Conservation (phyloP, 2,113 vertebrate genomes). For the Telmatochromis brichardi region DNA sequence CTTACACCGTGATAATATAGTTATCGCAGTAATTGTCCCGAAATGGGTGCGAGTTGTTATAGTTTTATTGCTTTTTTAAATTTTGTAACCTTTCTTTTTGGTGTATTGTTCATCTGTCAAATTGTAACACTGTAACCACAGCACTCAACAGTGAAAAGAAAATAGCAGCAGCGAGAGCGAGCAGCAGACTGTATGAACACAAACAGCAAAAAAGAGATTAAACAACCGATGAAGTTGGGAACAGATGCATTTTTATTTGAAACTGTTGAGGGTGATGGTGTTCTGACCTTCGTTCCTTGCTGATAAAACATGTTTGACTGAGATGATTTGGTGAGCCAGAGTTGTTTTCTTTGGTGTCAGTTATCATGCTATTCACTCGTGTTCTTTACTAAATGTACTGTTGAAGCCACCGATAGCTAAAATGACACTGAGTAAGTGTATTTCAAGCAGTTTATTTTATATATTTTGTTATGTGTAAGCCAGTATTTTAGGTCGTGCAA, state of each 20-base stretch:
- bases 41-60: not conserved
- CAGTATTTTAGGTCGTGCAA: not conserved
- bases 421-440: not conserved
- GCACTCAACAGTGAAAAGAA: not conserved
- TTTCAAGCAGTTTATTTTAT: not conserved
- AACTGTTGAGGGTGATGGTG: not conserved
- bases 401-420: not conserved
- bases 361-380: not conserved
- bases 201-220: not conserved
- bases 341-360: not conserved
- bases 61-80: not conserved
- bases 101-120: not conserved
- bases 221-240: not conserved
- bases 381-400: not conserved
- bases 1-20: not conserved
- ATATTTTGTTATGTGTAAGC: not conserved
- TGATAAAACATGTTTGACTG: not conserved
- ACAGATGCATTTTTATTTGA: not conserved
- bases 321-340: not conserved
- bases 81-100: not conserved
- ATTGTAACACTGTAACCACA: not conserved
- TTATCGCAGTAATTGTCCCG: not conserved
- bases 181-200: not conserved
- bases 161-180: not conserved
- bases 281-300: not conserved